These are phyloP conservation scores for Holocentrus rufus DNA, from an alignment of 2,797 vertebrate species.

Conservation along the genomic window DNA sequence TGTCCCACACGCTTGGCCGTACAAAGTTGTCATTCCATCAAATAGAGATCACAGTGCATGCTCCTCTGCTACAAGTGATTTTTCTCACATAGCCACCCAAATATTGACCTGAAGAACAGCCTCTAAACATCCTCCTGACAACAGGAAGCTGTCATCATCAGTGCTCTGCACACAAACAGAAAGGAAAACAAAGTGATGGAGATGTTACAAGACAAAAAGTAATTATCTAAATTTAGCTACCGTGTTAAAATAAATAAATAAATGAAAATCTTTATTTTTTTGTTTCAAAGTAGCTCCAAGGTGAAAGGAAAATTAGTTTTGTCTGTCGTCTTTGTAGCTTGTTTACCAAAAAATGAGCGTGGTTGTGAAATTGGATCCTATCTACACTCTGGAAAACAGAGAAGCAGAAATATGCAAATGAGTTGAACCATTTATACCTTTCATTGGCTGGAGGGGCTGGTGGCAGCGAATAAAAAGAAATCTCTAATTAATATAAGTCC, in stretches of 20 bases:
- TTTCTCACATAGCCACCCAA: slow-evolving; percentile 81
- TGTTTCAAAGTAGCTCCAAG: slow-evolving; percentile 24
- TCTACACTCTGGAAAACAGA: background rate
- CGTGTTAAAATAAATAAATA: too few species aligned
- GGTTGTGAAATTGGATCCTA: slow-evolving; percentile 14
- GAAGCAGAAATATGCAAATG: slow-evolving; percentile 7
- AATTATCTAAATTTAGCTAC: slow-evolving; percentile 49
- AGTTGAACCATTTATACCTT: background rate
- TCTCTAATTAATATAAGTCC: slow-evolving; percentile 2
- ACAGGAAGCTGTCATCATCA: slow-evolving; percentile 39
- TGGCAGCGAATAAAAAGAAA: slow-evolving; percentile 2
- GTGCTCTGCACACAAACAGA: slow-evolving; percentile 28
- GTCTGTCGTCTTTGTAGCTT: background rate
- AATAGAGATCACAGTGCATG: slow-evolving; percentile 56
- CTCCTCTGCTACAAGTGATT: slow-evolving; percentile 44
- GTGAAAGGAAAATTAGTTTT: slow-evolving; percentile 7
- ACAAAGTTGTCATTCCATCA: slow-evolving; percentile 37
- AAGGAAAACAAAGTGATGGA: slow-evolving; percentile 11
- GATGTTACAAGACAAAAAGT: slow-evolving; percentile 25
- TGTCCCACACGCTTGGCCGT: slow-evolving; percentile 44
- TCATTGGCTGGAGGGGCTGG: background rate
- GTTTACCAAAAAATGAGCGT: slow-evolving; percentile 6
- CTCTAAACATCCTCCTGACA: slow-evolving; percentile 46
- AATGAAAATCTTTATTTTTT: too few species aligned
- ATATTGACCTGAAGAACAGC: slow-evolving; percentile 76